Base-by-base conservation (phyloP, 1,140 invertebrate species). In the Formica exsecta region DNA sequence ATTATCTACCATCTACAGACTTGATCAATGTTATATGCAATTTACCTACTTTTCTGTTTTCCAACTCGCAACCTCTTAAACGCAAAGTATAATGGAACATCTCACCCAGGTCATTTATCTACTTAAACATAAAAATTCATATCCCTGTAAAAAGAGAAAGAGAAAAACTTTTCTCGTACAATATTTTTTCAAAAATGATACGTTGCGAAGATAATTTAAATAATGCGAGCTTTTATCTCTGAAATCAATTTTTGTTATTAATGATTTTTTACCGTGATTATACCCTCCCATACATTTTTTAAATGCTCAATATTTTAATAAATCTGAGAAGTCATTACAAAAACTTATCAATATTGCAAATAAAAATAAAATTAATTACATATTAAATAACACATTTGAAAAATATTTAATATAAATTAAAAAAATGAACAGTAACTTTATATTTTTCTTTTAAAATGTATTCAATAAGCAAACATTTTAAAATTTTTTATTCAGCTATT, bases 81-180 rank as follows among this genome's bases (percentile, higher is more conserved):
- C 13, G 29, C 13, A 13, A 73, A 73, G 68, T 32, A 32, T 32
- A 73, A 61, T 81, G 29, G 54, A 73, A 74, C 44, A 9, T 25
- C 51, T 57, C 54, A 38, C 51, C 38, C 19, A 73, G 8, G 54
- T 74, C 38, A 83, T 83, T 83, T 83, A 48, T 83, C 54, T 73
- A 73, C 19, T 81, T 61, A 73, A 83, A 83, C 57, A 73, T 74
- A 22, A 83, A 83, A 83, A 83, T 74, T 83, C 79, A 62, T 83
- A 74, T 19, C 19, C 4, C 2, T 36, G 16, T 4, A 29, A 19
- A 48, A 73, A 83, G 25, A 54, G 22, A 74, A 2, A 32, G 32
- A 32, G 32, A 32, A 32, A 32, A 83, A 83, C 44, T 48, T 83
- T 83, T 5, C 29, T 59, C 16, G 7, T 73, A 61, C 29, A 38